Percentiles rank a stretch among this genome's conserved stretches.
phyloP scores from a whole-genome alignment of 2,888 invertebrate genomes.

The Rotaria macrura region DNA sequence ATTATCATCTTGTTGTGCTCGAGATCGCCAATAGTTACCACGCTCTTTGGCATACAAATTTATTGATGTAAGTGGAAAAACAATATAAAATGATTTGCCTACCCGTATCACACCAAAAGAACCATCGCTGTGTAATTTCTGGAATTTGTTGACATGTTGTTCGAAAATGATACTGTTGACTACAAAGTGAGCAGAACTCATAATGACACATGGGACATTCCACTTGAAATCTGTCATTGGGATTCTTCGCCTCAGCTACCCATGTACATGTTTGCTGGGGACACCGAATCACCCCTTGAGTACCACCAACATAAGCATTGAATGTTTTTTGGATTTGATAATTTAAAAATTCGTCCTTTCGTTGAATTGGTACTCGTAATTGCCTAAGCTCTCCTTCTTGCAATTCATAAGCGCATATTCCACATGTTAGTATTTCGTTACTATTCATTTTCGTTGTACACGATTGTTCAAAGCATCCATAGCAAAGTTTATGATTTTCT shows the following conservation, averaged over 20 bases:
- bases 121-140: neutral
- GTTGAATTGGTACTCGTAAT: neutral
- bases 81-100: neutral
- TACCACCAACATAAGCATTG: neutral
- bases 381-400: neutral
- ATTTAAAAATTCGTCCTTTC: neutral
- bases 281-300: neutral
- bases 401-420: neutral
- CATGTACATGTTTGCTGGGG: neutral
- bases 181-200: constrained; percentile 5
- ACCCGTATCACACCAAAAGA: constrained; percentile 18
- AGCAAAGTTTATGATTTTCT: neutral
- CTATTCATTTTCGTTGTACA: neutral
- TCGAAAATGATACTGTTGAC: neutral
- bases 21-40: neutral
- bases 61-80: too few species aligned
- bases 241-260: neutral
- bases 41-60: neutral
- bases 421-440: neutral
- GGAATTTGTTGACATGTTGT: neutral
- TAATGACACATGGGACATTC: neutral
- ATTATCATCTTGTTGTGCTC: neutral
- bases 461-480: neutral
- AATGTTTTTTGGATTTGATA: neutral
- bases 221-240: neutral